phyloP scores from a whole-genome alignment of 2,113 vertebrate genomes.

The Puffinus mauretanicus region DNA sequence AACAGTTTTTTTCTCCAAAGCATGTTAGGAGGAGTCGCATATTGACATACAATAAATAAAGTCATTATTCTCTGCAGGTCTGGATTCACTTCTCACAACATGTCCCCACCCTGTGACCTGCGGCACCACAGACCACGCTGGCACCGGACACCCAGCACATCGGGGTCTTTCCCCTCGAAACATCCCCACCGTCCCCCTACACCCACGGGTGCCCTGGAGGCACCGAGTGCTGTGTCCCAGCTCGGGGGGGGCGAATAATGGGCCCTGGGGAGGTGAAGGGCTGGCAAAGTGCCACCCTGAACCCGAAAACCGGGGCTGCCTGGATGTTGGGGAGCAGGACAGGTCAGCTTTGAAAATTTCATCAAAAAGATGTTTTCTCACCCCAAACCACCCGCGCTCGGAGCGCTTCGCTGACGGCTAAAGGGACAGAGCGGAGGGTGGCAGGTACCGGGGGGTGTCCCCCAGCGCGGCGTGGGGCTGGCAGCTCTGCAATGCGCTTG shows the following conservation, averaged over 20 bases:
- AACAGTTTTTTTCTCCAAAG: background rate
- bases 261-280: background rate
- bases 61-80: background rate
- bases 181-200: no score
- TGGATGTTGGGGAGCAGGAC: background rate
- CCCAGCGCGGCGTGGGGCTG: background rate
- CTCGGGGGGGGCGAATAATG: background rate
- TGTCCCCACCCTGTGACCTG: background rate
- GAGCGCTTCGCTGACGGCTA: constrained; percentile 41
- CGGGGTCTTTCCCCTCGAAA: background rate
- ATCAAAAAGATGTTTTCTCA: background rate
- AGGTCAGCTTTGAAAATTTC: background rate
- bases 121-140: background rate
- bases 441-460: background rate
- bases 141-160: background rate
- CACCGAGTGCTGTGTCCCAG: background rate
- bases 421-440: constrained; percentile 23
- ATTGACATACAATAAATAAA: background rate
- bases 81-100: background rate
- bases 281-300: background rate
- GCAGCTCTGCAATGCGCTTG: constrained; percentile 23
- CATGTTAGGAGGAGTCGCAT: background rate
- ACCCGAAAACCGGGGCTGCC: background rate
- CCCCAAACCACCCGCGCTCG: background rate
- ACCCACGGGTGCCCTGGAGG: background rate